Percentiles rank a stretch among this genome's conserved stretches.
Conservation (phyloP, 1,140 invertebrate genomes). For the Drosophila azteca region DNA sequence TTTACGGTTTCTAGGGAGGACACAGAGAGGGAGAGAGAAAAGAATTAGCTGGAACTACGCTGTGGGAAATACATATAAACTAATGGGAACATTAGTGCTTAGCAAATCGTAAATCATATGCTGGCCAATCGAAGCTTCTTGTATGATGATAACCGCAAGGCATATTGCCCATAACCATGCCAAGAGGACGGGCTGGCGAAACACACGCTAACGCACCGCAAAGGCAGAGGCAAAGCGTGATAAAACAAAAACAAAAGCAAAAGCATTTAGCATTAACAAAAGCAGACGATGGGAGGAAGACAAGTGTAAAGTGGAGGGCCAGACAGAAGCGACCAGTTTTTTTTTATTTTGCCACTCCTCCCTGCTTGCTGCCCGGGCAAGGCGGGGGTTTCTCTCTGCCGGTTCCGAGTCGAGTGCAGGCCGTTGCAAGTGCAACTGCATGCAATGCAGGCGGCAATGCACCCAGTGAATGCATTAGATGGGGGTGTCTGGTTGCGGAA, state of each 20-base stretch:
- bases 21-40: not conserved
- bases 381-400: constrained; percentile 35
- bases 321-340: constrained; percentile 65
- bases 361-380: constrained; percentile 8
- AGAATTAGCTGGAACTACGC: too few relatives aligned
- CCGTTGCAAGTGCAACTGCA: constrained; percentile 57
- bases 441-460: constrained; percentile 15
- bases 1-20: constrained; percentile 85
- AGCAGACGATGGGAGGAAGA: constrained; percentile 61
- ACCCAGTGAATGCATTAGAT: constrained; percentile 38
- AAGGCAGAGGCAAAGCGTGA: constrained; percentile 40
- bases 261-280: constrained; percentile 71
- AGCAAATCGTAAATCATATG: constrained; percentile 34
- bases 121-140: constrained; percentile 27
- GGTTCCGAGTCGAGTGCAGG: constrained; percentile 38
- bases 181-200: constrained; percentile 31
- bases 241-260: constrained; percentile 65
- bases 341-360: constrained; percentile 4
- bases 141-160: not conserved
- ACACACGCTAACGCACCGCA: constrained; percentile 32
- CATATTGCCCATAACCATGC: constrained; percentile 32
- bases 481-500: constrained; percentile 48
- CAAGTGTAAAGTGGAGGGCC: constrained; percentile 79
- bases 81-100: constrained; percentile 34
- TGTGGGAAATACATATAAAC: constrained; percentile 38